These are phyloP conservation scores for Leptopilina myrica DNA, from an alignment of 2,888 invertebrate genomes.

Conservation along the genomic window DNA sequence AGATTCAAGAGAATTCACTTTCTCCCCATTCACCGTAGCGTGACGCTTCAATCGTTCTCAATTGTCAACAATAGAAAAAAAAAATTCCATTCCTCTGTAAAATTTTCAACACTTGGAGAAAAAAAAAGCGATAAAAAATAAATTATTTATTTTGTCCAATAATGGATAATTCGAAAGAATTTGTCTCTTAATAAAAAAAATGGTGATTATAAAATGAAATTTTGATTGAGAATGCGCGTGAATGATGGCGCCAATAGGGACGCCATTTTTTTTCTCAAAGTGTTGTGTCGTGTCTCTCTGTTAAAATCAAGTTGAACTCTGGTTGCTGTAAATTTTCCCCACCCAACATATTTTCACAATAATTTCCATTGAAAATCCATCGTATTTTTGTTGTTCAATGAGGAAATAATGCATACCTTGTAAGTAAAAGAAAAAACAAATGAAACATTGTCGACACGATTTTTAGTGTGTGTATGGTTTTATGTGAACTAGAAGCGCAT, in stretches of 20 bases:
- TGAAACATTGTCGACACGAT: slow-evolving; percentile 44
- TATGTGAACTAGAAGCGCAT: slow-evolving; percentile 62
- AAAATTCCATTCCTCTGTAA: too few relatives aligned
- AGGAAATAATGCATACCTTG: slow-evolving; percentile 67
- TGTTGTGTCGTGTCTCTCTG: slow-evolving; percentile 62
- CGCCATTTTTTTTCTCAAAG: slow-evolving; percentile 72
- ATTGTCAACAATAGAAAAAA: neutral
- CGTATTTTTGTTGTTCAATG: slow-evolving; percentile 57
- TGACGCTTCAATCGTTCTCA: slow-evolving; percentile 1
- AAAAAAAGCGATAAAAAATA: too few relatives aligned
- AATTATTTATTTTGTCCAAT: too few relatives aligned
- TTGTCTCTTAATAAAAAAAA: too few relatives aligned
- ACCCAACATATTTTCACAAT: slow-evolving; percentile 45
- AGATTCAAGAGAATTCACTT: neutral
- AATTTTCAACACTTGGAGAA: too few relatives aligned
- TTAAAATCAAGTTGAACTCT: slow-evolving; percentile 67
- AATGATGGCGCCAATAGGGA: slow-evolving; percentile 70
- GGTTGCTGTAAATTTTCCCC: slow-evolving; percentile 59
- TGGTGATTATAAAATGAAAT: too few relatives aligned
- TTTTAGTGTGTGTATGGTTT: slow-evolving; percentile 52
- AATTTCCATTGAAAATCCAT: slow-evolving; percentile 56
- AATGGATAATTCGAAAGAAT: too few relatives aligned
- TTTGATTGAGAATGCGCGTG: slow-evolving; percentile 24
- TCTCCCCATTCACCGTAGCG: neutral
- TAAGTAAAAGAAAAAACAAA: slow-evolving; percentile 63